Evolutionary conservation across 2,888 invertebrate species (phyloP), one percentile per base, ranked within the genome.

Genomic region (Agrotis ipsilon): DNA sequence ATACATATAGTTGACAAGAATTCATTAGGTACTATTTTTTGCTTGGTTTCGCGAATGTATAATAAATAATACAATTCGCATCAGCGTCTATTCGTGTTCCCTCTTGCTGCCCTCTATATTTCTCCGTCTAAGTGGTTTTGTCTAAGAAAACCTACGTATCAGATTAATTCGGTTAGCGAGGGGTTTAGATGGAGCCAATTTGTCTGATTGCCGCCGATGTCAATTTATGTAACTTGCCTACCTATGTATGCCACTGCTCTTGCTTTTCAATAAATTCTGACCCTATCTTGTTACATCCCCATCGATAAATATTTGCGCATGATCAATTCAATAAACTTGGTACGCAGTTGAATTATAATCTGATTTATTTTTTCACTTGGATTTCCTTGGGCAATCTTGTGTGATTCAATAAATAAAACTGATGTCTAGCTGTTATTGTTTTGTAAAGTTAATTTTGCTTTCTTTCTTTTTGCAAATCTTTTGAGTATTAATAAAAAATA

Each of bases 281-380:
- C 95, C 94, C 95, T 94, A 94, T 94, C 93, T 90, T 90, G 90
- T 91, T 90, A 88, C 93, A 90, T 91, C 96, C 96, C 95, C 89
- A 93, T 94, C 96, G 88, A 96, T 96, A 96, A 95, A 96, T 96
- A 95, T 96, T 96, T 95, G 94, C 95, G 95, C 95, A 94, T 95
- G 94, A 95, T 94, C 92, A 94, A 94, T 92, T 91, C 94, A 94
- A 94, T 95, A 94, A 94, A 94, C 90, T 93, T 90, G 88, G 80
- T 85, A 90, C 89, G 79, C 88, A 90, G 89, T 92, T 91, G 92
- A 92, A 92, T 92, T 86, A 75, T 79, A 82, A 82, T 86, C 87
- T 83, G 84, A 83, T 87, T 85, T 83, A 72, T 80, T 78, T 86
- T 69, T 73, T 74, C 65, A 69, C 71, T 73, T 62, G 58, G 60